Conservation (phyloP, 2,888 invertebrate species). For the Yponomeuta evonymella region DNA sequence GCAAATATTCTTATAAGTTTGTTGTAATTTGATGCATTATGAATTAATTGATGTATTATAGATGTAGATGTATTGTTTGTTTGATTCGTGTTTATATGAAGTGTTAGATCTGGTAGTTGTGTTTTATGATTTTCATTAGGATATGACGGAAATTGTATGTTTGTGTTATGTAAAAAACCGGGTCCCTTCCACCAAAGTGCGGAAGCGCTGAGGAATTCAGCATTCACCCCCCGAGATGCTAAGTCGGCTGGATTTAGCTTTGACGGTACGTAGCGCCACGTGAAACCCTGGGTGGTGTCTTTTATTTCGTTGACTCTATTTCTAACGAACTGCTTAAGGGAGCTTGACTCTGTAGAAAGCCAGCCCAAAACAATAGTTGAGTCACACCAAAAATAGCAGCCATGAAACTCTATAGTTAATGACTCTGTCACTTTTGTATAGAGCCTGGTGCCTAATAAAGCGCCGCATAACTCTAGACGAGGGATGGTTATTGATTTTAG, state of each 20-base stretch:
- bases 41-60: conserved; percentile 13
- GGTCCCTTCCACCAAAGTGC: conserved; percentile 17
- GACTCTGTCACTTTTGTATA: conserved; percentile 12
- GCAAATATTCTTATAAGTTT: conserved; percentile 8
- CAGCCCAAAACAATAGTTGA: conserved; percentile 20
- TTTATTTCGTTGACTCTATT: conserved; percentile 25
- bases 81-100: background rate
- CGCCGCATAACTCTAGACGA: conserved; percentile 12
- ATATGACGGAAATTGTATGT: too few relatives aligned
- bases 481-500: conserved; percentile 22
- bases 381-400: conserved; percentile 20
- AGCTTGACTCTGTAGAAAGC: conserved; percentile 14
- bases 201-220: background rate
- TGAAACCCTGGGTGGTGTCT: conserved; percentile 14
- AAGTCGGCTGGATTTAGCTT: conserved; percentile 15
- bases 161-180: background rate
- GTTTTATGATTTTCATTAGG: too few relatives aligned
- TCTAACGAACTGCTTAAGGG: conserved; percentile 24
- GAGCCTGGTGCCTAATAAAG: conserved; percentile 6
- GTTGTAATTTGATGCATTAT: conserved; percentile 12
- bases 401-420: conserved; percentile 10
- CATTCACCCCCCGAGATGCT: background rate
- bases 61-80: conserved; percentile 5
- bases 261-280: conserved; percentile 13
- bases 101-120: too few relatives aligned